These are phyloP conservation scores for Rhingia campestris DNA, from an alignment of 2,888 invertebrate genomes.

Conservation along the genomic window DNA sequence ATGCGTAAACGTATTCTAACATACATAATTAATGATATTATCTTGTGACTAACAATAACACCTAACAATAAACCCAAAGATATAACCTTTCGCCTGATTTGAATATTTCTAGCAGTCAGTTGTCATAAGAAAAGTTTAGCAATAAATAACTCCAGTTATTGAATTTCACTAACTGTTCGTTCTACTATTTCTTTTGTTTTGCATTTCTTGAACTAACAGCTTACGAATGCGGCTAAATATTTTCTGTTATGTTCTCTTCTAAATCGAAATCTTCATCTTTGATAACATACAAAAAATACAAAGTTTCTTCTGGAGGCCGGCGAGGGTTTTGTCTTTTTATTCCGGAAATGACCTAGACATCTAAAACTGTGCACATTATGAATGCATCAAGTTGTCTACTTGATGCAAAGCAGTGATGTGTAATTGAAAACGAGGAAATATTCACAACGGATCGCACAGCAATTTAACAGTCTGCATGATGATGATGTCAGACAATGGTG, in stretches of 20 bases:
- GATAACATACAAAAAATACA: constrained; percentile 3
- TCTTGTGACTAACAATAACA: too few relatives aligned
- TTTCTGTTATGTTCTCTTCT: neutral
- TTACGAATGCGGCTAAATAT: neutral
- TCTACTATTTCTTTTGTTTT: constrained; percentile 36
- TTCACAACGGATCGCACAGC: constrained; percentile 6
- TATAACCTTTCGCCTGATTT: neutral
- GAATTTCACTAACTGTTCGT: constrained; percentile 20
- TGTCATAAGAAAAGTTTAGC: neutral
- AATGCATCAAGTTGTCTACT: constrained; percentile 9
- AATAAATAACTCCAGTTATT: constrained; percentile 3
- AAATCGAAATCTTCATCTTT: neutral
- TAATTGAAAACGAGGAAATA: constrained; percentile 46
- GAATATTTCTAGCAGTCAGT: constrained; percentile 7
- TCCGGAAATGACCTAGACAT: constrained; percentile 4
- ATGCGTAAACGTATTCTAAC: neutral
- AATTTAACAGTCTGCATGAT: constrained; percentile 20
- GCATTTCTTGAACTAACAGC: constrained; percentile 23
- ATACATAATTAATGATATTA: constrained; percentile 16
- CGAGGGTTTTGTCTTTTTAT: neutral
- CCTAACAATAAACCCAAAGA: neutral
- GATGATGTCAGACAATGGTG: constrained; percentile 16
- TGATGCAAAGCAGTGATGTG: neutral
- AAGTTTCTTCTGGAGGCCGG: neutral
- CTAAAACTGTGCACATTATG: constrained; percentile 13